phyloP scores from a whole-genome alignment of 2,888 invertebrate species.

The Drosophila multiciliata region DNA sequence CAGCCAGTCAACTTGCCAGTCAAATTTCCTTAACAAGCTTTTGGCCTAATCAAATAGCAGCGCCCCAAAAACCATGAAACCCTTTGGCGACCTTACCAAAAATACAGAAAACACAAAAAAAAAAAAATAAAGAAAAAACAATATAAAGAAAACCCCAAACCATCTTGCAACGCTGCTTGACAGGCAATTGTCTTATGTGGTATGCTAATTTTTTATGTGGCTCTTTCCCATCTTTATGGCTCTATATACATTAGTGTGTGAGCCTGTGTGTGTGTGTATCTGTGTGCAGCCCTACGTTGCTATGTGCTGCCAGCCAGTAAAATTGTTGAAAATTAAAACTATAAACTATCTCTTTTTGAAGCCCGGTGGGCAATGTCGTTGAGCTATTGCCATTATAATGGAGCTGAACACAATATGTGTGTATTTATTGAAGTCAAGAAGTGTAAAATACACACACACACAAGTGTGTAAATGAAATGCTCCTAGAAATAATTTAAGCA shows the following conservation, averaged over 20 bases:
- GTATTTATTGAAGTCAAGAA: constrained; percentile 26
- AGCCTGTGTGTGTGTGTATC: background rate
- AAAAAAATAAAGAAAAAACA: background rate
- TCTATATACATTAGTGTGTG: constrained; percentile 4
- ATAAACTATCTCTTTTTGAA: constrained; percentile 69
- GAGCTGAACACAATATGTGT: constrained; percentile 33
- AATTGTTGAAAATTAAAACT: constrained; percentile 73
- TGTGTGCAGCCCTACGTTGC: constrained; percentile 7
- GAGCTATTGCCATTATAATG: constrained; percentile 68
- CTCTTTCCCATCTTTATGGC: constrained; percentile 33
- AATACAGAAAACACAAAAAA: constrained; percentile 13
- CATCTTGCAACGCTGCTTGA: constrained; percentile 60
- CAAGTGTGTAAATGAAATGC: constrained; percentile 8
- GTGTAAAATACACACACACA: background rate
- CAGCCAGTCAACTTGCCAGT: constrained; percentile 74
- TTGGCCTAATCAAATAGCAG: constrained; percentile 76
- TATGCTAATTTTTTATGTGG: constrained; percentile 70
- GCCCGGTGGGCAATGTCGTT: constrained; percentile 49
- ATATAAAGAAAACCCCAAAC: constrained; percentile 24
- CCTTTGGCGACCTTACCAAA: constrained; percentile 59
- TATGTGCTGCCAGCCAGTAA: constrained; percentile 50
- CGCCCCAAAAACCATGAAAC: constrained; percentile 42
- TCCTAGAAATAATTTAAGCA: constrained; percentile 24
- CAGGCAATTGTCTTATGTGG: constrained; percentile 78
- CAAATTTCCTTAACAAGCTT: constrained; percentile 77